Percentiles rank a stretch among this genome's conserved stretches.
Evolutionary conservation across 2,797 vertebrate species (phyloP).

Genomic region (Amblyraja radiata): DNA sequence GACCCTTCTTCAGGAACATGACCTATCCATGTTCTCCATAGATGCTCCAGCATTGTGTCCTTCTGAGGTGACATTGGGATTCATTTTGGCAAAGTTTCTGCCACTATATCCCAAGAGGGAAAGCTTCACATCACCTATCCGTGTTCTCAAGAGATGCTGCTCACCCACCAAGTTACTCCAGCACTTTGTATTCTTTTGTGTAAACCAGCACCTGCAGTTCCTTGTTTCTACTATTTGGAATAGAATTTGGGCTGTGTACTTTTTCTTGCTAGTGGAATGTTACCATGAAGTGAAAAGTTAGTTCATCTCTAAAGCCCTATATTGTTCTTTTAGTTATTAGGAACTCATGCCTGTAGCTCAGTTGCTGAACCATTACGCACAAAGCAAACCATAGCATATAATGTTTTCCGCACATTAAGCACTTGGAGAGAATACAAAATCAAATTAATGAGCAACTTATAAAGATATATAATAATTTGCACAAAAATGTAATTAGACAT

Average conservation of each 20-base stretch:
- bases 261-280: neutral
- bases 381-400: neutral
- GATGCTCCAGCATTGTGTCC: too few relatives aligned
- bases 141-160: too few relatives aligned
- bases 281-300: neutral
- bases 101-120: too few relatives aligned
- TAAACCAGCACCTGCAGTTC: too few relatives aligned
- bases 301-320: neutral
- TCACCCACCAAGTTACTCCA: too few relatives aligned
- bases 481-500: neutral
- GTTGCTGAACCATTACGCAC: neutral
- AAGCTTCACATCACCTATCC: too few relatives aligned
- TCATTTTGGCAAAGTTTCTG: too few relatives aligned
- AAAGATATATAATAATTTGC: constrained; percentile 14
- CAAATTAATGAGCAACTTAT: neutral
- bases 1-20: too few relatives aligned
- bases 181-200: too few relatives aligned
- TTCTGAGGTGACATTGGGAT: too few relatives aligned
- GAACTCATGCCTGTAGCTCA: neutral
- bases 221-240: neutral
- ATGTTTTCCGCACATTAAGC: neutral
- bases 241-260: too few relatives aligned
- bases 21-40: too few relatives aligned
- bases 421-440: neutral
- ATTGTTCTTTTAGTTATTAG: neutral